Conservation (phyloP, 2,888 invertebrate genomes). For the Scotopteryx bipunctaria region DNA sequence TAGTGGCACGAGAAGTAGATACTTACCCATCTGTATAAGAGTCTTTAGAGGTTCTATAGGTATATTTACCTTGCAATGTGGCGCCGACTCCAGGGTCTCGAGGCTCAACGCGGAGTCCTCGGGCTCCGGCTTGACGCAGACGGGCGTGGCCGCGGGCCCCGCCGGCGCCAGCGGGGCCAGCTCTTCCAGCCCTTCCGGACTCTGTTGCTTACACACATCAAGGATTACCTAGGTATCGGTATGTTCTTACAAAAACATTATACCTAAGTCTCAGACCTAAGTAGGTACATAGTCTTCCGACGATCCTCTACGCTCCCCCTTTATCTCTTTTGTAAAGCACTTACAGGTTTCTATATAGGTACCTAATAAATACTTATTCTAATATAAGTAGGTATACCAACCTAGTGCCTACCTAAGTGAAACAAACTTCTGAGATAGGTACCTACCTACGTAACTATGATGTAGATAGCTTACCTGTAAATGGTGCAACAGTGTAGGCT, state of each 20-base stretch:
- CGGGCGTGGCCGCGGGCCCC: slow-evolving; percentile 73
- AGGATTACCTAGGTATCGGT: neutral
- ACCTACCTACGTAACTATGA: no score
- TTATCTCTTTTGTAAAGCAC: no score
- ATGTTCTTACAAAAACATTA: no score
- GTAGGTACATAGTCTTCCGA: no score
- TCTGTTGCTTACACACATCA: neutral
- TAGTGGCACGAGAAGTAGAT: no score
- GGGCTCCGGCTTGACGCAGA: slow-evolving; percentile 63
- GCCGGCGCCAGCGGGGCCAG: slow-evolving; percentile 74
- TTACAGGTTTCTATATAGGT: no score
- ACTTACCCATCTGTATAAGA: no score
- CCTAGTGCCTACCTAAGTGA: no score
- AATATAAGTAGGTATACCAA: neutral
- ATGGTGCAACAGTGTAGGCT: slow-evolving; percentile 52
- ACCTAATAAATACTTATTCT: no score
- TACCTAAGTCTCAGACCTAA: no score
- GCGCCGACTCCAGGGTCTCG: slow-evolving; percentile 87
- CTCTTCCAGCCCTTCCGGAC: slow-evolving; percentile 63
- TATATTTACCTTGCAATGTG: slow-evolving; percentile 41
- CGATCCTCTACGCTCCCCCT: no score
- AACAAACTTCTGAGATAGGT: no score
- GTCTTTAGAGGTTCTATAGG: neutral
- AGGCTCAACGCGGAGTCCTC: slow-evolving; percentile 80
- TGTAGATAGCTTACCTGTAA: slow-evolving; percentile 60